Conservation (phyloP, 1,140 invertebrate species). For the Zeugodacus cucurbitae region DNA sequence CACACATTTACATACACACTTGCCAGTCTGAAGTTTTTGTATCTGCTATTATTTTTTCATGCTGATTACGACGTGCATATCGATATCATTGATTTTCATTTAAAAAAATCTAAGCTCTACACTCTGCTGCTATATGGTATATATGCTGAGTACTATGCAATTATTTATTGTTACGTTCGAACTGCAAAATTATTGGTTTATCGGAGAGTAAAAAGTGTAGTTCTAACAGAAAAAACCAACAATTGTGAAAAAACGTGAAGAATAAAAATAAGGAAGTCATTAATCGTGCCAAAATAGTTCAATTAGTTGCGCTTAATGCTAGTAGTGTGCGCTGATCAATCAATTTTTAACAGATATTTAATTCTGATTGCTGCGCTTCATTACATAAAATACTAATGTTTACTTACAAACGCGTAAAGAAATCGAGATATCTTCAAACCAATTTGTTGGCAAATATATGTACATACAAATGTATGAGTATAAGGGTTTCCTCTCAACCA, state of each 20-base stretch:
- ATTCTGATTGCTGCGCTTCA: no score
- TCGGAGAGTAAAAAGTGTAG: neutral
- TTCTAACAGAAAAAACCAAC: no score
- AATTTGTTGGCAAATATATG: no score
- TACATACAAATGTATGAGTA: no score
- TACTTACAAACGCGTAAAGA: no score
- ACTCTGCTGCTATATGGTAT: no score
- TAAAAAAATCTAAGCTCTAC: no score
- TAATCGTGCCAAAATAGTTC: neutral
- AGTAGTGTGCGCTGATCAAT: neutral
- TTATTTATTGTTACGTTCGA: neutral
- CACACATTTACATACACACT: neutral
- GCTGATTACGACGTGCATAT: neutral
- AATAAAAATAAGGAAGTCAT: neutral
- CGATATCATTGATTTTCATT: neutral
- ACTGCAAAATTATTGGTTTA: neutral
- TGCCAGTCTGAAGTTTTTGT: neutral
- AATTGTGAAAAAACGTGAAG: neutral
- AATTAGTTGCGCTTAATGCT: neutral
- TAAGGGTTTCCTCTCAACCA: no score
- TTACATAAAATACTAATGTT: no score
- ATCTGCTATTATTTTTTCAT: no score
- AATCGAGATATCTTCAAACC: no score
- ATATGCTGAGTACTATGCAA: no score
- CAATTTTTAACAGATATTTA: neutral